Evolutionary conservation across 2,797 vertebrate species (phyloP), one percentile per base, ranked within the genome.

Genomic region (Chaenodraco wilsoni): DNA sequence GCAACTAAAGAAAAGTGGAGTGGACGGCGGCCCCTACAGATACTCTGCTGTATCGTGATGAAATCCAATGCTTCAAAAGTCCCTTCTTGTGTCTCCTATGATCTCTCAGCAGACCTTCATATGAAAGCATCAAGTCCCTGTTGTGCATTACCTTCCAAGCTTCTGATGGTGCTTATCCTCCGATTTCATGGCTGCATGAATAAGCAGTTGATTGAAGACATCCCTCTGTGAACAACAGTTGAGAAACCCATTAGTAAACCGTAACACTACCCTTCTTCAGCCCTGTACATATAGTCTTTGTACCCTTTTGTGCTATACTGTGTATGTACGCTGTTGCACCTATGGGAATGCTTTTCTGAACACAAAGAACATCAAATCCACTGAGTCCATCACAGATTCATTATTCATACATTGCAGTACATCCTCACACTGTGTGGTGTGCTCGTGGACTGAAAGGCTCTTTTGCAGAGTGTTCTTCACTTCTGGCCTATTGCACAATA

Each of bases 131-230:
- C 13, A 73, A 79, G 66, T 54, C 46, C 27, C 54, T 52, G 21
- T 7, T 27, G 69, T 70, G 21, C 72, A 87, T 95, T 86, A 99
- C 98, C 96, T 95, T 63, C 96, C 96, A 82, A 97, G 91, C 41
- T 95, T 96, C 84, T 77, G 93, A 82, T 98, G 94, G 55, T 77
- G 76, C 54, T 92, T 92, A 7, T 94, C 93, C 44, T 95, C 92
- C 0, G 96, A 97, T 76, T 95, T 97, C 65, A 99, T 84, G 69
- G 96, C 96, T 0, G 96, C 95, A 5, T 97, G 96, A 76, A 99
- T 96, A 49, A 99, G 69, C 15, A 99, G 77, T 82, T 96, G 97
- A 90, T 84, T 96, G 94, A 99, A 98, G 91, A 99, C 0, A 9
- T 99, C 98, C 83, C 97, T 97, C 98, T 99, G 93, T 16, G 89